Percentiles rank a stretch among this genome's conserved stretches.
Conservation (phyloP, 2,797 vertebrate genomes). For the Xyrichtys novacula region DNA sequence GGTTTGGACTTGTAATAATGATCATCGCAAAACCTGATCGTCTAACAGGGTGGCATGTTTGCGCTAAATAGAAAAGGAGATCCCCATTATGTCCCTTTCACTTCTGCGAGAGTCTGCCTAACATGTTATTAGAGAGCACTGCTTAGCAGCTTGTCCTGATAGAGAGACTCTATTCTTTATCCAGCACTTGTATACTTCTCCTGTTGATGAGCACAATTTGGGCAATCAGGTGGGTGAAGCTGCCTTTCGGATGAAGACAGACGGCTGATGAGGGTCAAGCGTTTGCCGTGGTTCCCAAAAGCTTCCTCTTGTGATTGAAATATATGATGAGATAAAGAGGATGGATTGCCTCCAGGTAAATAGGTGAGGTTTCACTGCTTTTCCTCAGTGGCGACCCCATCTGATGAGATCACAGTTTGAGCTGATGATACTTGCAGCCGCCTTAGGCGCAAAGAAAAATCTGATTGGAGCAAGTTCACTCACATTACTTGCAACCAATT, state of each 20-base stretch:
- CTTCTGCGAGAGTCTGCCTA: conserved; percentile 40
- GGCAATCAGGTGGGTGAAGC: conserved; percentile 27
- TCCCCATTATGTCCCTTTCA: conserved; percentile 67
- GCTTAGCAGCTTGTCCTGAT: conserved; percentile 34
- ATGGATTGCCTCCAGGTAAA: conserved; percentile 65
- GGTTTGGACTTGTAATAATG: conserved; percentile 74
- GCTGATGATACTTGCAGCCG: conserved; percentile 63
- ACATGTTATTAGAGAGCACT: conserved; percentile 46
- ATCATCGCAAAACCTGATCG: conserved; percentile 72
- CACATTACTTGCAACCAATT: conserved; percentile 34
- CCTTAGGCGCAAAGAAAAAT: conserved; percentile 44
- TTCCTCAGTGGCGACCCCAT: conserved; percentile 56
- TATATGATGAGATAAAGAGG: conserved; percentile 74
- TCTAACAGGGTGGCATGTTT: conserved; percentile 75
- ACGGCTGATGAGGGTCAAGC: conserved; percentile 79
- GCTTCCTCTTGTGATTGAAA: conserved; percentile 77
- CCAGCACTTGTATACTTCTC: conserved; percentile 9
- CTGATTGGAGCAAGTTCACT: conserved; percentile 61
- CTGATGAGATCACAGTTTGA: conserved; percentile 79
- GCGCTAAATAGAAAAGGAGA: conserved; percentile 73
- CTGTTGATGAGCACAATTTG: conserved; percentile 61
- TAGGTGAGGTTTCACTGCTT: conserved; percentile 53
- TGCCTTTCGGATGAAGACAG: conserved; percentile 65
- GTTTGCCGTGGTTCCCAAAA: conserved; percentile 45
- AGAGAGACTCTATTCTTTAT: conserved; percentile 10